Evolutionary conservation across 2,797 vertebrate species (phyloP).

Genomic region (Eutrigla gurnardus): DNA sequence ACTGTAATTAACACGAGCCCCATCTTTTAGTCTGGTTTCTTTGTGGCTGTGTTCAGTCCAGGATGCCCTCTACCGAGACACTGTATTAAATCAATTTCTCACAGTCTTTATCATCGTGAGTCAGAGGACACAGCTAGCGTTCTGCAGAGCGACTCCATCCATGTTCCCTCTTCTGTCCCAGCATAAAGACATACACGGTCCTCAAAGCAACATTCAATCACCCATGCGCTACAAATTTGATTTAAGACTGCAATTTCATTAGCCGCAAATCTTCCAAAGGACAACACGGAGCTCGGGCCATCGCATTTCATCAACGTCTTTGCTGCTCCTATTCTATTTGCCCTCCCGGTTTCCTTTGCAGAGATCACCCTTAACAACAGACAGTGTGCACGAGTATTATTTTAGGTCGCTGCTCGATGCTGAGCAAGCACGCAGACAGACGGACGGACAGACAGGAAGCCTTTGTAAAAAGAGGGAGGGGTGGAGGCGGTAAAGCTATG

Average conservation of each 20-base stretch:
- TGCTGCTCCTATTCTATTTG: constrained; percentile 47
- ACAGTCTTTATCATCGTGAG: constrained; percentile 42
- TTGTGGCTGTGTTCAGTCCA: constrained; percentile 10
- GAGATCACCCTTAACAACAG: constrained; percentile 57
- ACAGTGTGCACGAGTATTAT: constrained; percentile 44
- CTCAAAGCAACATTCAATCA: constrained; percentile 62
- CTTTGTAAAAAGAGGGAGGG: constrained; percentile 18
- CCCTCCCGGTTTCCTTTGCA: constrained; percentile 32
- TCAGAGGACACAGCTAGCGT: constrained; percentile 41
- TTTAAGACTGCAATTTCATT: constrained; percentile 73
- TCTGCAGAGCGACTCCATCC: constrained; percentile 23
- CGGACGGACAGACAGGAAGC: constrained; percentile 13
- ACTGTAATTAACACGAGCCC: constrained; percentile 4
- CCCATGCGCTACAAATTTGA: constrained; percentile 61
- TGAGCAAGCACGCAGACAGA: constrained; percentile 7
- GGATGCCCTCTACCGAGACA: constrained; percentile 23
- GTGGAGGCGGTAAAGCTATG: constrained; percentile 51
- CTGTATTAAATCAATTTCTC: constrained; percentile 40
- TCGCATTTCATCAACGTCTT: constrained; percentile 56
- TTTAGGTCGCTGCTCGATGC: constrained; percentile 49
- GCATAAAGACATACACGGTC: constrained; percentile 38
- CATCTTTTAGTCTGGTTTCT: background rate
- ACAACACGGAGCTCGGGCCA: constrained; percentile 41
- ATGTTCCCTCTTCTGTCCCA: constrained; percentile 31
- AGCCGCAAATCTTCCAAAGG: constrained; percentile 51